A percentile compares a stretch with the other conserved stretches of the same genome.
Evolutionary conservation across 2,797 vertebrate genomes (phyloP).

Genomic region (Tachyglossus aculeatus): DNA sequence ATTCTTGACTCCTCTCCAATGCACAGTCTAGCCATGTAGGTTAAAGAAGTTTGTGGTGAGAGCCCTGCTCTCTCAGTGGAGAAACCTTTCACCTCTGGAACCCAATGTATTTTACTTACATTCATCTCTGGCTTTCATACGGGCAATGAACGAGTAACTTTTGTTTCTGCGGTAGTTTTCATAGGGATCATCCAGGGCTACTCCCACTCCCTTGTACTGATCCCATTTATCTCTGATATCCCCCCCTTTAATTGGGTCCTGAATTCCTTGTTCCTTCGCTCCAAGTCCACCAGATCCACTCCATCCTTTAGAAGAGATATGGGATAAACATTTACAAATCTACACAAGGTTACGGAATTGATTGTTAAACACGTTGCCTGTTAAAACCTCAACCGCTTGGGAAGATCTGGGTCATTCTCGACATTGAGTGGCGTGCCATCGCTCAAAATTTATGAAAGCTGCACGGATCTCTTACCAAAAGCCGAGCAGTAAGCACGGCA

Average conservation of each 20-base stretch:
- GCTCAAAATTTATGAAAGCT: too few species aligned
- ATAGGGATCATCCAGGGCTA: slow-evolving; percentile 93
- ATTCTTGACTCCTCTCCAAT: neutral
- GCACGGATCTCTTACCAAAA: too few species aligned
- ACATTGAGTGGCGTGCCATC: too few species aligned
- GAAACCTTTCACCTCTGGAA: too few species aligned
- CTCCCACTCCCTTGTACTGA: slow-evolving; percentile 97
- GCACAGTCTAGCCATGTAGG: neutral
- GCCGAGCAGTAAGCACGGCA: too few species aligned
- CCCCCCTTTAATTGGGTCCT: slow-evolving; percentile 97
- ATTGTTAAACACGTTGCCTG: too few species aligned
- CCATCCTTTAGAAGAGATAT: slow-evolving; percentile 80
- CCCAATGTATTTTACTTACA: slow-evolving; percentile 79
- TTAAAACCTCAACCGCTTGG: too few species aligned
- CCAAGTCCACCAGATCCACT: slow-evolving; percentile 95
- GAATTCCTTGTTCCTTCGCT: slow-evolving; percentile 96
- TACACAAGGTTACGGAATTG: neutral
- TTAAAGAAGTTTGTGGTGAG: neutral
- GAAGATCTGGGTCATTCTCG: too few species aligned
- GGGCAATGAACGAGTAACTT: slow-evolving; percentile 97
- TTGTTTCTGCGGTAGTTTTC: slow-evolving; percentile 98
- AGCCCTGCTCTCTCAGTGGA: neutral
- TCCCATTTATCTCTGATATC: slow-evolving; percentile 97
- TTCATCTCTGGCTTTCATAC: slow-evolving; percentile 98
- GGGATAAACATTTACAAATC: neutral